Percentiles rank a stretch among this genome's conserved stretches.
These are phyloP conservation scores for Cydia splendana DNA, from an alignment of 1,140 invertebrate genomes.

Conservation along the genomic window DNA sequence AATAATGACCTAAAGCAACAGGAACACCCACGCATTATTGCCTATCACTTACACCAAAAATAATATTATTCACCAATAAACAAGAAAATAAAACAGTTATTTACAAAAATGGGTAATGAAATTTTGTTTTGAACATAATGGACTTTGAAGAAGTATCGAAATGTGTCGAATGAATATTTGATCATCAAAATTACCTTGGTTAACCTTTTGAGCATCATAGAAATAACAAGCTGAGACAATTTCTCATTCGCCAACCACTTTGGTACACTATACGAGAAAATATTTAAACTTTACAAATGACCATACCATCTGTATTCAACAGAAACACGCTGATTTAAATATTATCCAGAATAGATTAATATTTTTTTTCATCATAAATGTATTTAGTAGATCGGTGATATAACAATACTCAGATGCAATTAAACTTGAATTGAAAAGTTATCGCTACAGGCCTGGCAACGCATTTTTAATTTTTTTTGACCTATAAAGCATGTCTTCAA, in stretches of 20 bases:
- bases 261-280: background rate
- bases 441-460: too few species aligned
- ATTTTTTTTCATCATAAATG: too few species aligned
- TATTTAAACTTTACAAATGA: background rate
- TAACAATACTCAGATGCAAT: too few species aligned
- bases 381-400: too few species aligned
- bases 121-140: conserved; percentile 6
- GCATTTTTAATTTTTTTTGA: background rate
- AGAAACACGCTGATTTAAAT: background rate
- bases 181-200: background rate
- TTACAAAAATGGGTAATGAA: conserved; percentile 30
- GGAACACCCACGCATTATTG: conserved; percentile 37
- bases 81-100: conserved; percentile 36
- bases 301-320: background rate
- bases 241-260: background rate
- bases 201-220: background rate
- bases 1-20: conserved; percentile 72
- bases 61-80: conserved; percentile 28
- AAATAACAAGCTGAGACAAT: background rate
- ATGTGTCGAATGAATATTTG: background rate
- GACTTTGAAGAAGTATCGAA: conserved; percentile 15
- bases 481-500: background rate
- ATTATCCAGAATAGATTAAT: background rate
- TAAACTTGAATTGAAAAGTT: too few species aligned
- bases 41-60: conserved; percentile 38